Base-by-base conservation (phyloP, 2,113 vertebrate genomes). In the Brachionichthys hirsutus region DNA sequence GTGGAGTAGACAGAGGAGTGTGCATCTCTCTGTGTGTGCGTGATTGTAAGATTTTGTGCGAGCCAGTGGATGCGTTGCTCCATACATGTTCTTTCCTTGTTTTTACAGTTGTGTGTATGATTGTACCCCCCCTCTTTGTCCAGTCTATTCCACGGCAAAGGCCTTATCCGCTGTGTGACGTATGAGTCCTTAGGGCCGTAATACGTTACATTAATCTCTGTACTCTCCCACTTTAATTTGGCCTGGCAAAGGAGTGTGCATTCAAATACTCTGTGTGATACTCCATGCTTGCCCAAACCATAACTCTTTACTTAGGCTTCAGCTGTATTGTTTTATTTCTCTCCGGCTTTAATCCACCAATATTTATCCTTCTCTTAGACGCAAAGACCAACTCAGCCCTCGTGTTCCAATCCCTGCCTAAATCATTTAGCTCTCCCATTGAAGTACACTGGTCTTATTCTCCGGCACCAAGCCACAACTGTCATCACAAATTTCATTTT, bases 141-240 rank as follows among this genome's bases (percentile, higher is more conserved):
- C 43, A 20, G 58, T 77, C 35, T 62, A 13, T 71, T 67, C 50
- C 42, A 44, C 56, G 50, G 70, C 83, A 74, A 71, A 83, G 84
- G 70, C 59, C 81, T 89, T 88, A 89, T 90, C 84, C 75, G 80
- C 68, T 19, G 67, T 51, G 75, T 83, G 87, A 90, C 89, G 60
- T 86, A 89, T 87, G 85, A 87, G 85, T 86, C 81, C 80, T 89
- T 81, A 84, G 85, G 62, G 59, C 72, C 78, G 75, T 88, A 91
- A 88, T 90, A 87, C 83, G 86, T 84, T 88, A 69, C 62, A 90
- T 90, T 90, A 87, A 90, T 91, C 77, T 87, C 83, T 75, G 79
- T 87, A 83, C 74, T 87, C 75, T 80, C 79, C 66, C 61, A 72
- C 78, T 88, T 85, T 89, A 85, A 87, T 90, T 89, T 87, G 87